Base-by-base conservation (phyloP, 2,888 invertebrate species). In the Tachina lurida region DNA sequence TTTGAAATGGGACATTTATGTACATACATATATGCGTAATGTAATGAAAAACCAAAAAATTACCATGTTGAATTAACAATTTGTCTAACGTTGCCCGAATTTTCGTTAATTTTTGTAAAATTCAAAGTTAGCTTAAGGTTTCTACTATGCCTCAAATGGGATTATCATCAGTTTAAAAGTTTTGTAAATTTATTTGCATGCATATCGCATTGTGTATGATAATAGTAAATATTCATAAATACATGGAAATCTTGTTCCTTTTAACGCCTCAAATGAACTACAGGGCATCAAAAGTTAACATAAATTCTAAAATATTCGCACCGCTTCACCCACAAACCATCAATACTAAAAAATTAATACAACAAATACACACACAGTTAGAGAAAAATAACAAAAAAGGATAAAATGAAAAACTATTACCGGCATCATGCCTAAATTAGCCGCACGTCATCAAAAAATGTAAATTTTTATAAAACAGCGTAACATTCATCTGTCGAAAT, bases 381-480 rank as follows among this genome's bases (percentile, higher is more conserved):
- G 15, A 49, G n/a, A 47, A 10, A 12, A 22, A n/a, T 60, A 43
- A 19, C 10, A 2, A n/a, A 68, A 31, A 19, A 79, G 2, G 65
- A 47, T 22, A 68, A 80, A 71, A 41, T 19, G 84, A 83, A 80
- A 84, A 82, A 60, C 39, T 49, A 88, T 73, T 75, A 74, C 39
- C 80, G 84, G 83, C 84, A 89, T 89, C 89, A 89, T 89, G 88
- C 87, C 89, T 88, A 88, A 90, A 90, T 89, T 90, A 88, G 89
- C 84, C 74, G 84, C 84, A 82, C 68, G 80, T 83, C 81, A 67
- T 80, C 85, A 87, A 81, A 74, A 75, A 77, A 71, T 87, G 71
- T 86, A 75, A 70, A 85, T 75, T 74, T 77, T 45, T 78, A 74
- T 65, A 84, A 75, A 77, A 54, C 67, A 74, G 62, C 68, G 56